phyloP scores from a whole-genome alignment of 2,888 invertebrate genomes.

The Tupiocoris notatus region DNA sequence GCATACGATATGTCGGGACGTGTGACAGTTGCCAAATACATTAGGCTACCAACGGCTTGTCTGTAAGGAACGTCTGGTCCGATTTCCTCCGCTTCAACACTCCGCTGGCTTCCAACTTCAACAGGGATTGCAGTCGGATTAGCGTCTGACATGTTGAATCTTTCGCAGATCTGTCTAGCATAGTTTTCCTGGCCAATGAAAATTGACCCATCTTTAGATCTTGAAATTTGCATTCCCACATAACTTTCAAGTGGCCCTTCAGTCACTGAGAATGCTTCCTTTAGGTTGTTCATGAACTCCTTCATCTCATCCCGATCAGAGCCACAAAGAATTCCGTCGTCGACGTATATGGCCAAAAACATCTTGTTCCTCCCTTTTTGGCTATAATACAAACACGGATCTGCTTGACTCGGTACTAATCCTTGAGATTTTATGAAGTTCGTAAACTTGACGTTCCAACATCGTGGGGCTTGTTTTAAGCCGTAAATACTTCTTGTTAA shows the following conservation, averaged over 20 bases:
- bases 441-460: constrained; percentile 5
- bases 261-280: constrained; percentile 8
- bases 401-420: not conserved
- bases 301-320: not conserved
- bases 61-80: not conserved
- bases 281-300: constrained; percentile 5
- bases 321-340: not conserved
- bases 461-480: not conserved
- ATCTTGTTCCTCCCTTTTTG: not conserved
- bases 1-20: not conserved
- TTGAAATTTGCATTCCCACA: not conserved
- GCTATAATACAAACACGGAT: not conserved
- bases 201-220: not conserved
- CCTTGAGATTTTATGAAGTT: not conserved
- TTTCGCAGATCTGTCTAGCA: not conserved
- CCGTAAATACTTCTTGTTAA: constrained; percentile 13
- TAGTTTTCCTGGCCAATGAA: not conserved
- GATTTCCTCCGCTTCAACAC: not conserved
- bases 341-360: not conserved
- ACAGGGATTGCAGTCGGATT: not conserved
- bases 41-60: not conserved
- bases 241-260: not conserved
- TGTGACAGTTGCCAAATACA: not conserved
- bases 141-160: not conserved
- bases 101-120: not conserved